Conservation (phyloP, 1,140 invertebrate species). For the Leptinotarsa texana region DNA sequence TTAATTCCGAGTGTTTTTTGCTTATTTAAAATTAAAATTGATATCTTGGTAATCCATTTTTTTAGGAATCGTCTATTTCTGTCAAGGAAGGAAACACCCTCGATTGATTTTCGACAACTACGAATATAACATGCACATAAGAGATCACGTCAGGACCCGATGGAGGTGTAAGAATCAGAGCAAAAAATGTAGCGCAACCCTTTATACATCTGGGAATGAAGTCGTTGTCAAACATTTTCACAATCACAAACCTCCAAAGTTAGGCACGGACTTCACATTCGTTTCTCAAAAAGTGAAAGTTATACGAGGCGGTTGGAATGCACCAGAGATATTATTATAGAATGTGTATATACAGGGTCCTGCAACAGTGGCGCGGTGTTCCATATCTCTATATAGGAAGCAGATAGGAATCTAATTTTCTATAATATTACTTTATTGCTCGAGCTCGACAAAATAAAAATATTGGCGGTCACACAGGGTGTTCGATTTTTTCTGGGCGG, state of each 20-base stretch:
- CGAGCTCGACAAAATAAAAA: no score
- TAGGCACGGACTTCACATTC: background rate
- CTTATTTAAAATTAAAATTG: no score
- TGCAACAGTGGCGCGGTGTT: no score
- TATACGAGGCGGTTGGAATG: background rate
- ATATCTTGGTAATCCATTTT: background rate
- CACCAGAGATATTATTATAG: background rate
- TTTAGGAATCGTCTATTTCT: constrained; percentile 39
- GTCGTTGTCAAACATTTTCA: constrained; percentile 35
- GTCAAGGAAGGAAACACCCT: constrained; percentile 41
- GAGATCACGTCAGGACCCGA: constrained; percentile 34
- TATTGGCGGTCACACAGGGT: no score
- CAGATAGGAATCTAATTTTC: no score
- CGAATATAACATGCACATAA: constrained; percentile 38
- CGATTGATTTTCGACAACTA: constrained; percentile 37
- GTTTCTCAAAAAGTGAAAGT: background rate
- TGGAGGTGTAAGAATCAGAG: constrained; percentile 39
- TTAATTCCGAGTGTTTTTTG: no score
- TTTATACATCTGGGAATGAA: constrained; percentile 34
- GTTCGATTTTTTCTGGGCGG: no score
- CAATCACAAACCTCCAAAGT: constrained; percentile 28
- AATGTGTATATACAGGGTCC: no score
- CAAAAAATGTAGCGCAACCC: constrained; percentile 35
- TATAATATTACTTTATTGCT: no score
- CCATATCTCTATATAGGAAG: no score